Conservation (phyloP, 2,888 invertebrate genomes). For the Notodonta ziczac region DNA sequence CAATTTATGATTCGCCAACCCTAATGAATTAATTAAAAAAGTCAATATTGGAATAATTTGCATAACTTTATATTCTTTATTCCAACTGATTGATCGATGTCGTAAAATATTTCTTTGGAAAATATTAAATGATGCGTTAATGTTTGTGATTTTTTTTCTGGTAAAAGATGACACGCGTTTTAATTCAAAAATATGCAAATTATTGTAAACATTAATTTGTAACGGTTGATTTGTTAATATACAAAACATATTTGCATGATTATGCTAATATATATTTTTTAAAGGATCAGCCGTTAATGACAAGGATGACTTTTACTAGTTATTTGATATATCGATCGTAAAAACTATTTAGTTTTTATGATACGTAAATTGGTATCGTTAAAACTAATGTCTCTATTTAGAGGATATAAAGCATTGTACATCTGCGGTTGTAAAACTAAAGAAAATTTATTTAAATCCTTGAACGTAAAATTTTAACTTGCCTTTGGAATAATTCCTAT, state of each 20-base stretch:
- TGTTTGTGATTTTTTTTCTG: slow-evolving; percentile 48
- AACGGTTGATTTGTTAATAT: slow-evolving; percentile 83
- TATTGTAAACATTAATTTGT: slow-evolving; percentile 81
- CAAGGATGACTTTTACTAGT: slow-evolving; percentile 74
- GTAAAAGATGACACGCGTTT: slow-evolving; percentile 73
- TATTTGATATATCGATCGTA: slow-evolving; percentile 71
- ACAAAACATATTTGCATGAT: slow-evolving; percentile 72
- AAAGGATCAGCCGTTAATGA: slow-evolving; percentile 54
- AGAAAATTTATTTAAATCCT: slow-evolving; percentile 34
- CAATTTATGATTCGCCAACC: slow-evolving; percentile 65
- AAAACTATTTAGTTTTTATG: slow-evolving; percentile 39
- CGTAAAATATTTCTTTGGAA: slow-evolving; percentile 63
- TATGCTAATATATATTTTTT: slow-evolving; percentile 51
- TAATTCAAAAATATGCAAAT: slow-evolving; percentile 77
- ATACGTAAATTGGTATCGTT: slow-evolving; percentile 49
- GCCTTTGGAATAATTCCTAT: neutral
- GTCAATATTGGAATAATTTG: slow-evolving; percentile 54
- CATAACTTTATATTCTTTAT: slow-evolving; percentile 58
- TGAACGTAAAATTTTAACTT: slow-evolving; percentile 12
- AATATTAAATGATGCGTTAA: slow-evolving; percentile 66
- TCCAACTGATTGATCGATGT: slow-evolving; percentile 73
- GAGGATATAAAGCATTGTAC: slow-evolving; percentile 35
- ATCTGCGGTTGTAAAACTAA: slow-evolving; percentile 64
- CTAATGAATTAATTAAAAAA: slow-evolving; percentile 72
- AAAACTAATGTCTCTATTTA: slow-evolving; percentile 61